A percentile compares a stretch with the other conserved stretches of the same genome.
Evolutionary conservation across 2,113 vertebrate genomes (phyloP).

Genomic region (Morone saxatilis): DNA sequence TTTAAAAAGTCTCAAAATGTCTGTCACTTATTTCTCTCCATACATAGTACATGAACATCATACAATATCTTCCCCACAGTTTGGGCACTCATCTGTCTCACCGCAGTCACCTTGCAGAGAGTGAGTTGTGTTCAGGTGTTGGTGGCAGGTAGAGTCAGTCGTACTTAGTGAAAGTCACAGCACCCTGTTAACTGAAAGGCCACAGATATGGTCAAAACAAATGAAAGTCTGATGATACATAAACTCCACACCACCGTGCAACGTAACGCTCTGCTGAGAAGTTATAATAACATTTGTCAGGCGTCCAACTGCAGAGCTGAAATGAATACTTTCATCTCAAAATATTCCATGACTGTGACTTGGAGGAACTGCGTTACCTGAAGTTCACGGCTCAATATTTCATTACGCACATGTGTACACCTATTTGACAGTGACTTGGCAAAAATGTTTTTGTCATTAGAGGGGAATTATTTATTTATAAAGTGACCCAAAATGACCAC

Average conservation of each 20-base stretch:
- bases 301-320: background rate
- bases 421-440: background rate
- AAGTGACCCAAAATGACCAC: too few species aligned
- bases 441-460: background rate
- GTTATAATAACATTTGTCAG: background rate
- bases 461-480: background rate
- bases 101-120: constrained; percentile 4
- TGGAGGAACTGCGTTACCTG: background rate
- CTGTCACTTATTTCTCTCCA: background rate
- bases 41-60: background rate
- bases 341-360: background rate
- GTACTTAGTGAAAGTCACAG: constrained; percentile 50
- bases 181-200: constrained; percentile 56
- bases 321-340: background rate
- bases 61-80: background rate
- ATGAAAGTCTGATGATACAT: constrained; percentile 51
- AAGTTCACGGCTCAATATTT: background rate
- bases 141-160: background rate
- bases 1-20: too few species aligned
- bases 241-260: constrained; percentile 36
- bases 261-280: background rate
- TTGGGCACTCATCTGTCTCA: background rate
- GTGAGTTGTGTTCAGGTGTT: background rate
- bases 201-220: constrained; percentile 62
- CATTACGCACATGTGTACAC: too few species aligned